phyloP scores from a whole-genome alignment of 2,888 invertebrate genomes.

The Autographa gamma region DNA sequence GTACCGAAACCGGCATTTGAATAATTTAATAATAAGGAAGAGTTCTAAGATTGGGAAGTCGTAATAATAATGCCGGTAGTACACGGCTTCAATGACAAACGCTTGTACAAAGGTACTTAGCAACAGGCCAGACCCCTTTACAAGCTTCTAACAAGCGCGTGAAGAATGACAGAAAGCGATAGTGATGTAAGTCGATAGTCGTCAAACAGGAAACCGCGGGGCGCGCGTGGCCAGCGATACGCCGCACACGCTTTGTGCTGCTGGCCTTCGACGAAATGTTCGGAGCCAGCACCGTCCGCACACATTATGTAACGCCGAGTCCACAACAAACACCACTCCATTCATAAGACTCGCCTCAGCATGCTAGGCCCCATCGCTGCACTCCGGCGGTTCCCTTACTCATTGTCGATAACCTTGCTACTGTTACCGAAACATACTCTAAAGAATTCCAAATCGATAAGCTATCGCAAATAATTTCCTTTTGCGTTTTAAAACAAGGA shows the following conservation, averaged over 20 bases:
- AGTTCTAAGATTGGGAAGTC: slow-evolving; percentile 76
- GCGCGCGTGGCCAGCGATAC: slow-evolving; percentile 85
- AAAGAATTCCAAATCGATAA: slow-evolving; percentile 66
- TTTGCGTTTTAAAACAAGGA: slow-evolving; percentile 81
- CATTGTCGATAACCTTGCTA: slow-evolving; percentile 57
- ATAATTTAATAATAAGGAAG: slow-evolving; percentile 81
- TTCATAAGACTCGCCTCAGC: slow-evolving; percentile 79
- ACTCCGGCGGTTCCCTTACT: slow-evolving; percentile 60
- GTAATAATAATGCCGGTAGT: slow-evolving; percentile 81
- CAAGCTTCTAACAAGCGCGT: slow-evolving; percentile 84
- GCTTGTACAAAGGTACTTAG: slow-evolving; percentile 77
- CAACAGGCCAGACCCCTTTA: slow-evolving; percentile 85
- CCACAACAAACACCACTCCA: slow-evolving; percentile 81
- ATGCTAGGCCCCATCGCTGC: slow-evolving; percentile 70
- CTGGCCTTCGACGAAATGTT: slow-evolving; percentile 85
- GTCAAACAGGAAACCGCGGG: slow-evolving; percentile 88
- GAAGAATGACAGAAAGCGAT: slow-evolving; percentile 86
- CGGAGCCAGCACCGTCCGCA: slow-evolving; percentile 72
- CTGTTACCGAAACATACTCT: slow-evolving; percentile 49
- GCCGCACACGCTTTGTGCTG: slow-evolving; percentile 81
- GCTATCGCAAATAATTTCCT: slow-evolving; percentile 79
- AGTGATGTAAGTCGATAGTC: slow-evolving; percentile 88
- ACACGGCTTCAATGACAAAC: slow-evolving; percentile 80
- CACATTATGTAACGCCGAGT: slow-evolving; percentile 81
- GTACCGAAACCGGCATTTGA: slow-evolving; percentile 68